Base-by-base conservation (phyloP, 2,113 vertebrate species). In the Ailuropoda melanoleuca region DNA sequence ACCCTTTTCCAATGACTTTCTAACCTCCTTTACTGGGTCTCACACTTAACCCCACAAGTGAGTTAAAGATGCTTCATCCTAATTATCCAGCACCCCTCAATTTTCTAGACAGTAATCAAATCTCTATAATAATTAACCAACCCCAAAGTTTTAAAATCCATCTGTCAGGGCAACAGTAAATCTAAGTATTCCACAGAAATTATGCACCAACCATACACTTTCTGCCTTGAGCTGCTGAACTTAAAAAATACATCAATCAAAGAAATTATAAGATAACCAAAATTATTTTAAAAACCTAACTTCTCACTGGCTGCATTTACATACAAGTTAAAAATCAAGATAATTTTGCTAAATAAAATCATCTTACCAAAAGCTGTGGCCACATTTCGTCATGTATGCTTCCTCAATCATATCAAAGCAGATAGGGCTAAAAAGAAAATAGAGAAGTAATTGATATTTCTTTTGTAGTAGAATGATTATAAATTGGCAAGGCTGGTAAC, bases 331-430 rank as follows among this genome's bases (percentile, higher is more conserved):
- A 70, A 93, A 96, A 78, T 19, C 50, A 93, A 96, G 48, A 90
- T 23, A 74, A 46, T 94, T 77, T 94, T 58, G 68, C 0, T 0
- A 66, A 97, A 92, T 82, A 94, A 95, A 97, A 88, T 81, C 10
- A 55, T 43, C 98, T 99, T 99, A 99, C 99, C 99, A 99, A 98
- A 99, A 99, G 98, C 99, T 99, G 99, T 99, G 99, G 56, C 99
- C 99, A 98, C 99, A 99, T 99, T 99, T 99, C 0, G 99, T 99
- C 99, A 99, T 99, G 97, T 99, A 99, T 24, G 99, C 99, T 98
- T 99, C 99, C 93, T 99, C 99, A 75, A 99, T 99, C 99, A 99
- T 99, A 98, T 99, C 99, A 98, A 99, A 99, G 98, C 99, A 99
- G 98, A 99, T 99, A 53, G 99, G 99, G 97, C 99, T 99, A 98